A percentile compares a stretch with the other conserved stretches of the same genome.
These are phyloP conservation scores for Megathymus violae DNA, from an alignment of 1,140 invertebrate genomes.

Conservation along the genomic window DNA sequence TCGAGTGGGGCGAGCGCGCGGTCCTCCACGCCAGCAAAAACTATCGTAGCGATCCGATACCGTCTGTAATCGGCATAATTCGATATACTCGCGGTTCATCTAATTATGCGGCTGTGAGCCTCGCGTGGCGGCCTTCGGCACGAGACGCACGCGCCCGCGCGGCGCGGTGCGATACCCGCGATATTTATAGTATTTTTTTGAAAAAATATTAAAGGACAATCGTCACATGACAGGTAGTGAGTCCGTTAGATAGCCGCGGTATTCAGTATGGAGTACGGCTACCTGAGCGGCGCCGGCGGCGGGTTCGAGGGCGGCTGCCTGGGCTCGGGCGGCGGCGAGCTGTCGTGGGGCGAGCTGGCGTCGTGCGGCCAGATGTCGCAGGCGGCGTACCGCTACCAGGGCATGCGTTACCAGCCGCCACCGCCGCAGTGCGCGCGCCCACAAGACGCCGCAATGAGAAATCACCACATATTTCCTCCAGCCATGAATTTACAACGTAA, in stretches of 20 bases:
- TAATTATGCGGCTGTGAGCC: slow-evolving; percentile 79
- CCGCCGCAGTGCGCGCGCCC: slow-evolving; percentile 78
- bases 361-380: slow-evolving; percentile 94
- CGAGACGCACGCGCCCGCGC: slow-evolving; percentile 61
- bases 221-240: slow-evolving; percentile 56
- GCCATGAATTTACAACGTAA: slow-evolving; percentile 83
- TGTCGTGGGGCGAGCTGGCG: slow-evolving; percentile 91
- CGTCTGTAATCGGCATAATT: slow-evolving; percentile 82
- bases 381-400: slow-evolving; percentile 88
- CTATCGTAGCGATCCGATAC: slow-evolving; percentile 71
- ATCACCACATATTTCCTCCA: slow-evolving; percentile 81
- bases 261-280: slow-evolving; percentile 80
- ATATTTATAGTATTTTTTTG: slow-evolving; percentile 34
- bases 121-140: slow-evolving; percentile 50
- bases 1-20: slow-evolving; percentile 81
- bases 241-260: slow-evolving; percentile 48
- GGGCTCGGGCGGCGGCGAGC: slow-evolving; percentile 69
- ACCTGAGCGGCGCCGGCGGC: slow-evolving; percentile 76
- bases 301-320: slow-evolving; percentile 75
- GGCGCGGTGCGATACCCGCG: slow-evolving; percentile 55
- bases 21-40: slow-evolving; percentile 75
- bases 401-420: slow-evolving; percentile 80
- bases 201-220: slow-evolving; percentile 28
- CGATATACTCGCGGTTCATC: slow-evolving; percentile 77
- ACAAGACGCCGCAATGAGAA: slow-evolving; percentile 75